Base-by-base conservation (phyloP, 2,797 vertebrate genomes). In the Agapornis canus region DNA sequence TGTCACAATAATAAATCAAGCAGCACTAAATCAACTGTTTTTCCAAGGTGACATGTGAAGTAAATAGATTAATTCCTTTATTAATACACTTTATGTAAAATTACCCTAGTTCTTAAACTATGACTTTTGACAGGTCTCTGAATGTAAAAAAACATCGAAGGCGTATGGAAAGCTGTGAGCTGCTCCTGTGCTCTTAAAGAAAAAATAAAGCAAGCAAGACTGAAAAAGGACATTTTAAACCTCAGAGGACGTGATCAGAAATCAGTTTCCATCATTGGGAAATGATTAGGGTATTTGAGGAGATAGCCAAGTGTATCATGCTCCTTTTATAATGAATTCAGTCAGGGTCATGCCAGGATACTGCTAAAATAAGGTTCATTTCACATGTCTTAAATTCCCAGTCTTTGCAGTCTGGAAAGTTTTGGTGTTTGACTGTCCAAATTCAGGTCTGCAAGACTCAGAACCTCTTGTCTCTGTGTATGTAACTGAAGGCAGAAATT, bases 61-160 rank as follows among this genome's bases (percentile, higher is more conserved):
- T 61, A 96, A 91, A 82, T 47, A 95, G 89, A 40, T 59, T 43
- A 81, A 69, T 51, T 47, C 45, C 43, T 92, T 84, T 86, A 92
- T 85, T 93, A 93, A 92, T 75, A 35, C 39, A 63, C 63, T 89
- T 93, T 64, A 47, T 3, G 14, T 82, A 37, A 52, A 78, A 90
- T 80, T 90, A 85, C 25, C 23, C 51, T 89, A 66, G 86, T 63
- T 64, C 87, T 48, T 39, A 79, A 94, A 80, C 51, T 60, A 89
- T 81, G 59, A 42, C 39, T 93, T 95, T 73, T 79, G 93, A 94
- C 77, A 95, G 68, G 22, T 56, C 79, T 52, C 49, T 52, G 45
- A 51, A 52, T 66, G 64, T 51, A 37, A 32, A 75, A 75, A 63
- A 91, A 32, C 49, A 76, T 86, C 61, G 66, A 35, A 82, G 65